A percentile compares a stretch with the other conserved stretches of the same genome.
Conservation (phyloP, 2,113 vertebrate species). For the Dissostichus mawsoni region DNA sequence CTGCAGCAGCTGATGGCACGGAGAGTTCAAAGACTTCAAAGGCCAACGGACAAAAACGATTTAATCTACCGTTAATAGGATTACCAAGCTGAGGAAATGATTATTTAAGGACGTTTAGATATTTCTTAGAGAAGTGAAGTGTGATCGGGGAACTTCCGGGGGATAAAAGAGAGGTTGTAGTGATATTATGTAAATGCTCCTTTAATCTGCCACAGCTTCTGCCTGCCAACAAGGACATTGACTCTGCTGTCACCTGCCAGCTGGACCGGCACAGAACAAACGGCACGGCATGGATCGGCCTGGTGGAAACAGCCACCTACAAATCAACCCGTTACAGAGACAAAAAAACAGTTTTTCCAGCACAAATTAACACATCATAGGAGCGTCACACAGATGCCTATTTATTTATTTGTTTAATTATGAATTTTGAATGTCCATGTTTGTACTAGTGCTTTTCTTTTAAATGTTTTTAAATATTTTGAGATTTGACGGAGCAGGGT, state of each 20-base stretch:
- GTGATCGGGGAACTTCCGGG: conserved; percentile 41
- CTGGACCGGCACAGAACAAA: conserved; percentile 4
- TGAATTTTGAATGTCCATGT: too few species aligned
- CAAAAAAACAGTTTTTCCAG: background rate
- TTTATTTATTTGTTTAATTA: too few species aligned
- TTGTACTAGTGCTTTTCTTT: too few species aligned
- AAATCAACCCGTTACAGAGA: background rate
- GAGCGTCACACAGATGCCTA: too few species aligned
- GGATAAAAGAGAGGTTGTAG: background rate
- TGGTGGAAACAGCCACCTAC: conserved; percentile 4
- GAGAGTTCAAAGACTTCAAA: conserved; percentile 66
- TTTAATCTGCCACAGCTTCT: conserved; percentile 60
- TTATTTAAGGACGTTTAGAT: conserved; percentile 55
- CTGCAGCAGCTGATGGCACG: conserved; percentile 29
- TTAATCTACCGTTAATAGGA: conserved; percentile 61
- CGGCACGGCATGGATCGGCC: background rate
- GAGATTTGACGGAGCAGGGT: background rate
- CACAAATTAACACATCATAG: too few species aligned
- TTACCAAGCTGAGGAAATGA: conserved; percentile 50
- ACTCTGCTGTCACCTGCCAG: conserved; percentile 42
- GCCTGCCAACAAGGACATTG: conserved; percentile 61
- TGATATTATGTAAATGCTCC: conserved; percentile 63
- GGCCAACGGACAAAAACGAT: conserved; percentile 45
- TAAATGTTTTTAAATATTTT: too few species aligned
- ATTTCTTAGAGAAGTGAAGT: conserved; percentile 23